Evolutionary conservation across 92 coral and sea anemone species (phyloP).

Genomic region (Zoanthus sansibaricus): DNA sequence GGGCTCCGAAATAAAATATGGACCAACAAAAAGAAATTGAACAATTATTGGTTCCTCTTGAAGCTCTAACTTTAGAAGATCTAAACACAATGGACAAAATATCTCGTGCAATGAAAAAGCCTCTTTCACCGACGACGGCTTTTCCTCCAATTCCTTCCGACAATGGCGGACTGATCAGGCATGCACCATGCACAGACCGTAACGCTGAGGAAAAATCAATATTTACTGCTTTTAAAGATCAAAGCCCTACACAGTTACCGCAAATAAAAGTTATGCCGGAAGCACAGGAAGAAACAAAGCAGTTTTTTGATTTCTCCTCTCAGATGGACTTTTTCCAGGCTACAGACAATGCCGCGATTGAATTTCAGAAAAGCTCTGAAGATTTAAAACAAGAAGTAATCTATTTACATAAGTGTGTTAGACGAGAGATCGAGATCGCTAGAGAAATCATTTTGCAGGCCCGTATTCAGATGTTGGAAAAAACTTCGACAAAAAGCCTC

Average conservation of each 20-base stretch:
- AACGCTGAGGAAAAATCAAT: not conserved
- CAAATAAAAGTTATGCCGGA: not conserved
- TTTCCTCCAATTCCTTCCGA: constrained; percentile 25
- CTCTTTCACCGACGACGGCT: not conserved
- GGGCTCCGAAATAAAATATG: not conserved
- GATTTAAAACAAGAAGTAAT: constrained; percentile 4
- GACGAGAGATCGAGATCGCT: constrained; percentile 9
- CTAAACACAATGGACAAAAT: not conserved
- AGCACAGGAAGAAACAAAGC: not conserved
- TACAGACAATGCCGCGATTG: not conserved
- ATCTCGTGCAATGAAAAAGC: not conserved
- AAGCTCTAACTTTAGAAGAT: constrained; percentile 23
- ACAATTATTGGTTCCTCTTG: constrained; percentile 8
- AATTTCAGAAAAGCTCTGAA: not conserved
- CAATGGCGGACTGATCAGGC: not conserved
- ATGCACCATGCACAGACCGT: not conserved
- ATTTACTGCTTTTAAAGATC: not conserved
- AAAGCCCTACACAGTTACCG: constrained; percentile 14
- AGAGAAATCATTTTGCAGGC: not conserved
- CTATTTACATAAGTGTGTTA: not conserved
- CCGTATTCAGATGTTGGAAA: not conserved
- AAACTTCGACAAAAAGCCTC: not conserved
- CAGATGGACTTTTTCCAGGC: not conserved
- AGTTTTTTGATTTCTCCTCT: not conserved
- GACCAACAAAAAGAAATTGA: not conserved